These are phyloP conservation scores for Thalassarche chlororhynchos DNA, from an alignment of 2,113 vertebrate genomes.

Conservation along the genomic window DNA sequence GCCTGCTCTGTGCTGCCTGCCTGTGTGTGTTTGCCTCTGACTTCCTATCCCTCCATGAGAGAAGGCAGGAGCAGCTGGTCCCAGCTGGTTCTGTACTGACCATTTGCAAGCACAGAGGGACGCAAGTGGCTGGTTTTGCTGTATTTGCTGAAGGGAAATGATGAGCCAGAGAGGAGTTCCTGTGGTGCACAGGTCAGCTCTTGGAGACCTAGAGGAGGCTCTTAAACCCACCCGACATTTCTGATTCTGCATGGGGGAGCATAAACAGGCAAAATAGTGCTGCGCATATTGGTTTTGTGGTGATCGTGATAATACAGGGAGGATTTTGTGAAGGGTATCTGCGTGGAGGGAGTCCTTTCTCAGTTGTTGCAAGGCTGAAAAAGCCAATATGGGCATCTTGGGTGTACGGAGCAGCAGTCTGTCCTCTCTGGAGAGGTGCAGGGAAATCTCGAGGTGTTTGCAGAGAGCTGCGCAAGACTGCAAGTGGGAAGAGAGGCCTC, in stretches of 20 bases:
- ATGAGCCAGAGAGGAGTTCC: background rate
- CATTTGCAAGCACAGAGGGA: background rate
- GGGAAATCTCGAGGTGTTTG: background rate
- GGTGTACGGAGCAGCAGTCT: background rate
- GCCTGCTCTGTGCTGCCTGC: background rate
- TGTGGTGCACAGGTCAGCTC: background rate
- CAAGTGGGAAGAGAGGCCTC: background rate
- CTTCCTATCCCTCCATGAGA: background rate
- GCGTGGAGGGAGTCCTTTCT: background rate
- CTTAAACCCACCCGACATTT: background rate
- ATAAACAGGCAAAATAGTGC: background rate
- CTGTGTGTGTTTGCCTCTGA: background rate
- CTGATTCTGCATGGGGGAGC: background rate
- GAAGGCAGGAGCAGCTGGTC: background rate
- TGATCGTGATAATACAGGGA: background rate
- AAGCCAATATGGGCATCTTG: background rate
- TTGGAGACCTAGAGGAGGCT: too few species aligned
- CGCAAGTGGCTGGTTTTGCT: background rate
- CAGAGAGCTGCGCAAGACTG: background rate
- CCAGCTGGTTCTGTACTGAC: background rate
- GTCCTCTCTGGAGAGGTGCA: background rate
- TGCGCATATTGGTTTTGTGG: background rate
- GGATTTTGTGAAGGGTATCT: background rate
- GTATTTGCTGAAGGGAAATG: background rate
- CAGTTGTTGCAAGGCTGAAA: background rate